Base-by-base conservation (phyloP, 2,113 vertebrate genomes). In the Lucifuga dentata region DNA sequence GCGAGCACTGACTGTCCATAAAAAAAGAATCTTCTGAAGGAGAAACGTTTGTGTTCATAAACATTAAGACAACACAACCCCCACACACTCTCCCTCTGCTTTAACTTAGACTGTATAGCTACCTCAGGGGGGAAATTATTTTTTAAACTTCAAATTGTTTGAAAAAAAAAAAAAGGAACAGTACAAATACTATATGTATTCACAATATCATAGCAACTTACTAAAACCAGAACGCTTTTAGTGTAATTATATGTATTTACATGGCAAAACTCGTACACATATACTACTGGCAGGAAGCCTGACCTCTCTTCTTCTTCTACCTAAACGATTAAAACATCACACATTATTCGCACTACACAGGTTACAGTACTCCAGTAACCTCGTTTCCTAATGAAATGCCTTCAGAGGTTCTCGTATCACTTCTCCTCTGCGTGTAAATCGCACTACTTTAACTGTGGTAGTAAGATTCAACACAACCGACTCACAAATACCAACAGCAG, bases 161-260 rank as follows among this genome's bases (percentile, higher is more conserved):
- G 39, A 33, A 45, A 64, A 59, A 58, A 29, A 58, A 29, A 68
- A 73, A 72, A 49, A 46, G 58, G 75, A 73, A 87, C 78, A 64
- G 72, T 80, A 90, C 86, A 73, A 83, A 85, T 88, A 91, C 91
- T 87, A 82, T 88, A 93, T 68, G 80, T 91, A 85, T 92, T 92
- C 90, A 93, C 90, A 89, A 89, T 92, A 87, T 89, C 78, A 89
- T 87, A 92, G 85, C 79, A 81, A 90, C 85, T 85, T 90, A 89
- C 88, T 90, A 90, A 88, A 89, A 81, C 84, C 77, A 84, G 83
- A 79, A 76, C 49, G 65, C 61, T 72, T 85, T 88, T 84, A 87
- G 89, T 90, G 90, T 84, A 68, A 73, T 87, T 85, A 73, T 88
- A 84, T 86, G 65, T 90, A 91, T 91, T 90, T 91, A 91, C 90